A percentile compares a stretch with the other conserved stretches of the same genome.
phyloP scores from a whole-genome alignment of 1,140 invertebrate species.

The Lordiphosa clarofinis region DNA sequence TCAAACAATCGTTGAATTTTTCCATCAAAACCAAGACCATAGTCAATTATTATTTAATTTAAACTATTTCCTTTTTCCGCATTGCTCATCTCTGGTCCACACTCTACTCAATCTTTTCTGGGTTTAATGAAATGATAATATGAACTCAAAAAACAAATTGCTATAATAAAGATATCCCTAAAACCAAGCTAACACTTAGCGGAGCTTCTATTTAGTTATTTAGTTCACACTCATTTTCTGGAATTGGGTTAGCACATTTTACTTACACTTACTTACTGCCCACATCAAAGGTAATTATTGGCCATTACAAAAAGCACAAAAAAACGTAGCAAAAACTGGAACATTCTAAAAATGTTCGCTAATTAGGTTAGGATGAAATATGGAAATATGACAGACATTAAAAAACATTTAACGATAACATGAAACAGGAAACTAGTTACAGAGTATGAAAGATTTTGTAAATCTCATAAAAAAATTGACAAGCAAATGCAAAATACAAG shows the following conservation, averaged over 20 bases:
- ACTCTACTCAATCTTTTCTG: slow-evolving; percentile 53
- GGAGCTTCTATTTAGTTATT: background rate
- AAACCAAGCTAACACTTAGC: slow-evolving; percentile 1
- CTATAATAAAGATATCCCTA: slow-evolving; percentile 7
- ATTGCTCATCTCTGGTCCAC: slow-evolving; percentile 12
- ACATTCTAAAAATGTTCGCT: slow-evolving; percentile 45
- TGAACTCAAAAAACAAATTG: background rate
- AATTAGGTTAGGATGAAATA: slow-evolving; percentile 12
- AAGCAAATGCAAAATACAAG: slow-evolving; percentile 64
- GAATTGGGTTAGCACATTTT: slow-evolving; percentile 16
- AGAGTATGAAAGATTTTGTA: slow-evolving; percentile 30
- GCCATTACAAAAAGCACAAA: slow-evolving; percentile 26
- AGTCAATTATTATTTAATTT: background rate
- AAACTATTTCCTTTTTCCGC: background rate
- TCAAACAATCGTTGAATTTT: too few relatives aligned
- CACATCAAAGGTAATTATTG: slow-evolving; percentile 18
- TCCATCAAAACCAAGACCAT: too few relatives aligned
- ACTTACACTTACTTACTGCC: slow-evolving; percentile 49
- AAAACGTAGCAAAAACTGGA: slow-evolving; percentile 1
- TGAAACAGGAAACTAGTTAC: slow-evolving; percentile 45
- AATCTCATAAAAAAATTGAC: slow-evolving; percentile 25
- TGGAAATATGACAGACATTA: slow-evolving; percentile 14
- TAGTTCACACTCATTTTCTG: background rate
- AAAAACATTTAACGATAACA: slow-evolving; percentile 41
- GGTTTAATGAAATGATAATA: slow-evolving; percentile 1